Conservation (phyloP, 2,797 vertebrate genomes). For the Botia almorhae region DNA sequence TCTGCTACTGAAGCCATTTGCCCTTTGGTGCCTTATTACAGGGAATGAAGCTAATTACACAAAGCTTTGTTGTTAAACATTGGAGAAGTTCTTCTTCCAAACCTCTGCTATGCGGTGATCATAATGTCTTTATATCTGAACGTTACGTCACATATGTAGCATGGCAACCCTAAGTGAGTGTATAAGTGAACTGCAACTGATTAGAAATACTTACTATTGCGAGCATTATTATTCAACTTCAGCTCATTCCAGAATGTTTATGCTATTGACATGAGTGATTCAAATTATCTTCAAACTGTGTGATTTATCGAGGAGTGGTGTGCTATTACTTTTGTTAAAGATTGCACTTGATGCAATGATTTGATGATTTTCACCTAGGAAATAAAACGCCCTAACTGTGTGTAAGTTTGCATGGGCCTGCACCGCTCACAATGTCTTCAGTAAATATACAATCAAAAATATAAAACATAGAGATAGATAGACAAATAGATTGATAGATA, state of each 20-base stretch:
- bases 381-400: no score
- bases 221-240: no score
- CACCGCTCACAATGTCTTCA: no score
- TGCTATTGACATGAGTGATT: background rate
- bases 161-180: background rate
- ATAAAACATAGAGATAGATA: conserved; percentile 27
- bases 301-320: no score
- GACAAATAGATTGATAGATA: conserved; percentile 52
- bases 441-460: no score
- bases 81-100: background rate
- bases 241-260: background rate
- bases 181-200: no score
- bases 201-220: no score
- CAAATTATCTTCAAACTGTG: background rate
- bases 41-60: conserved; percentile 39
- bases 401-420: no score
- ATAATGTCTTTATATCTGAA: conserved; percentile 14
- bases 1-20: conserved; percentile 29
- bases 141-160: background rate
- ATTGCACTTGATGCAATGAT: background rate
- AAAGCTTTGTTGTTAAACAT: conserved; percentile 9
- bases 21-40: conserved; percentile 38
- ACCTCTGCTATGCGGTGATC: background rate
- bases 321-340: background rate
- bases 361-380: no score